phyloP scores from a whole-genome alignment of 2,113 vertebrate genomes.

The Dicrurus megarhynchus region DNA sequence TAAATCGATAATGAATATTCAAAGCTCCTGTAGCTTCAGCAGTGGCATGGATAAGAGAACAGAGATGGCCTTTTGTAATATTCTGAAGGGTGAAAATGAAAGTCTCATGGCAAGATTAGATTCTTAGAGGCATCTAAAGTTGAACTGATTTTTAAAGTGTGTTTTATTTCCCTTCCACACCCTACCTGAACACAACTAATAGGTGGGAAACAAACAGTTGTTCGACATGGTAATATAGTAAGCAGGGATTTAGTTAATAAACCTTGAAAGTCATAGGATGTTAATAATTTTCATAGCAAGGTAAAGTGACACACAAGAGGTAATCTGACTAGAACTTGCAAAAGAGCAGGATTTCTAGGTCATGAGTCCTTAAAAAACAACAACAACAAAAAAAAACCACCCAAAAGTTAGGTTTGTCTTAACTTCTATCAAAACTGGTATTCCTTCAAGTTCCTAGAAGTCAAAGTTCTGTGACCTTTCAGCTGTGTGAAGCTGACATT shows the following conservation, averaged over 20 bases:
- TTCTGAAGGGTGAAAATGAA: background rate
- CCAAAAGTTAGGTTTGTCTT: background rate
- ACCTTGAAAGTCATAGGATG: background rate
- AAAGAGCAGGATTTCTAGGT: background rate
- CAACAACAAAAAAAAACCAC: background rate
- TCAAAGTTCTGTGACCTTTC: background rate
- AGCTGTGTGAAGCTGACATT: background rate
- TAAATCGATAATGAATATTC: background rate
- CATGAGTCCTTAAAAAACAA: background rate
- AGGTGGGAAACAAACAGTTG: background rate
- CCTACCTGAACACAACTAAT: background rate
- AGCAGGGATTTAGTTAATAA: background rate
- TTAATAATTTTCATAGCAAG: background rate
- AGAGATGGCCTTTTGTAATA: background rate
- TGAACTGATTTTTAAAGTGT: background rate
- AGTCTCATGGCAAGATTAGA: background rate
- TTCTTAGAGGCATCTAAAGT: background rate
- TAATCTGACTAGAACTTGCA: background rate
- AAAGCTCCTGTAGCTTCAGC: background rate
- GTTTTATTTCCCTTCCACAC: background rate
- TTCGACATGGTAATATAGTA: background rate
- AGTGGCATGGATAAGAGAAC: background rate
- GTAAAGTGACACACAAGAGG: background rate
- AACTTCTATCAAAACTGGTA: background rate
- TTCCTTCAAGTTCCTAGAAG: background rate